Evolutionary conservation across 2,113 vertebrate species (phyloP).

Genomic region (Gallinago paraguaiae): DNA sequence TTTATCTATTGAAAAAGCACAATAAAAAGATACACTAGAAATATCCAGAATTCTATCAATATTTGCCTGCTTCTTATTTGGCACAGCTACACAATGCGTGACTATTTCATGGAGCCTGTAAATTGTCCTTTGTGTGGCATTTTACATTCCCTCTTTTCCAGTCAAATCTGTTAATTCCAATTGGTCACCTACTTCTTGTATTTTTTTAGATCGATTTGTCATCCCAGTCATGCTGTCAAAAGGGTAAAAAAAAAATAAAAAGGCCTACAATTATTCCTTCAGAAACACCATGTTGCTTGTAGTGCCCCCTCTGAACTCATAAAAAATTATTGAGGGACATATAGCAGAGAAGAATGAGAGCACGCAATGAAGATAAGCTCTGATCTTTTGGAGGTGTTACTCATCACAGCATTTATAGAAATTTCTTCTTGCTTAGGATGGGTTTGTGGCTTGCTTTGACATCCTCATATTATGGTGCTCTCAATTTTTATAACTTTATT

Average conservation of each 20-base stretch:
- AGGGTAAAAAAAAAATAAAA: background rate
- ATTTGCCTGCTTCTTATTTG: background rate
- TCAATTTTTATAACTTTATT: background rate
- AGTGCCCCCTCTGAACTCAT: background rate
- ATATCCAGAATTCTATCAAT: background rate
- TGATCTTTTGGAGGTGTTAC: background rate
- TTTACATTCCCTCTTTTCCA: background rate
- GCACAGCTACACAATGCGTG: background rate
- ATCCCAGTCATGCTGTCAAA: background rate
- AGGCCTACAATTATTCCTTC: background rate
- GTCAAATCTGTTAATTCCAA: background rate
- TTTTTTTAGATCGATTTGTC: background rate
- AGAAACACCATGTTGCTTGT: background rate
- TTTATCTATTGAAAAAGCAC: background rate
- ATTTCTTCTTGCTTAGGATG: background rate
- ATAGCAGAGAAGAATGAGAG: background rate
- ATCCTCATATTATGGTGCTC: background rate
- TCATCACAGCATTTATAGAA: background rate
- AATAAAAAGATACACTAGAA: background rate
- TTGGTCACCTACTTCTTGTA: background rate
- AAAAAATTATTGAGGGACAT: background rate
- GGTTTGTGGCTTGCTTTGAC: background rate
- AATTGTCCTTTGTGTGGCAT: background rate
- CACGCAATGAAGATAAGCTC: background rate
- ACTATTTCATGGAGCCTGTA: background rate